Percentiles rank a stretch among this genome's conserved stretches.
These are phyloP conservation scores for Mus spretus DNA, from an alignment of 2,797 vertebrate genomes.

Conservation along the genomic window DNA sequence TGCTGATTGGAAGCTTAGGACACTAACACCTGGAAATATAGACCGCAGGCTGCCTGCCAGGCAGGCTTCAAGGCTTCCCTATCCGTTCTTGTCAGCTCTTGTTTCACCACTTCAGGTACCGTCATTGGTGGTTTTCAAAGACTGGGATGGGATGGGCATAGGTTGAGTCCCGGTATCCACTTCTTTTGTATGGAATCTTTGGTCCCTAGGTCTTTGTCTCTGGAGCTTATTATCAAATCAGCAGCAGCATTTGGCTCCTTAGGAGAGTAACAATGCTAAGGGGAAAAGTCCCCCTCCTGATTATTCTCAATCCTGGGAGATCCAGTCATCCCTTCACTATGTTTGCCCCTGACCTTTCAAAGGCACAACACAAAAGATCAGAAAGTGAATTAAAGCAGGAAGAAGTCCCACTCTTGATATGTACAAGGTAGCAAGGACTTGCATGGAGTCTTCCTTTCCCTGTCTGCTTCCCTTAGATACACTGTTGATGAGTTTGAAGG, in stretches of 20 bases:
- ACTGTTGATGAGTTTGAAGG: slow-evolving; percentile 32
- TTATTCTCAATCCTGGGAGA: slow-evolving; percentile 49
- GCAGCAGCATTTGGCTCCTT: slow-evolving; percentile 1
- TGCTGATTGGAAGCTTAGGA: slow-evolving; percentile 49
- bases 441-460: background rate
- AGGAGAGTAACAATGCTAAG: background rate
- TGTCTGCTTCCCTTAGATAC: slow-evolving; percentile 52
- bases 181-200: slow-evolving; percentile 75
- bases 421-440: slow-evolving; percentile 11
- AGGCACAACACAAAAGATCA: slow-evolving; percentile 7
- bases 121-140: background rate
- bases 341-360: slow-evolving; percentile 28
- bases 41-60: slow-evolving; percentile 3
- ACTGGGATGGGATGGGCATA: slow-evolving; percentile 18
- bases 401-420: slow-evolving; percentile 38
- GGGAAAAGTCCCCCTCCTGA: background rate
- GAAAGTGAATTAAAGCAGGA: slow-evolving; percentile 50
- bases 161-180: background rate
- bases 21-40: slow-evolving; percentile 69
- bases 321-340: background rate
- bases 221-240: background rate
- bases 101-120: slow-evolving; percentile 49
- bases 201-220: slow-evolving; percentile 75
- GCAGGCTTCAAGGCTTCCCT: slow-evolving; percentile 60
- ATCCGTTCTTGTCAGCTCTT: background rate